These are phyloP conservation scores for Anastrepha ludens DNA, from an alignment of 1,140 invertebrate genomes.

Conservation along the genomic window DNA sequence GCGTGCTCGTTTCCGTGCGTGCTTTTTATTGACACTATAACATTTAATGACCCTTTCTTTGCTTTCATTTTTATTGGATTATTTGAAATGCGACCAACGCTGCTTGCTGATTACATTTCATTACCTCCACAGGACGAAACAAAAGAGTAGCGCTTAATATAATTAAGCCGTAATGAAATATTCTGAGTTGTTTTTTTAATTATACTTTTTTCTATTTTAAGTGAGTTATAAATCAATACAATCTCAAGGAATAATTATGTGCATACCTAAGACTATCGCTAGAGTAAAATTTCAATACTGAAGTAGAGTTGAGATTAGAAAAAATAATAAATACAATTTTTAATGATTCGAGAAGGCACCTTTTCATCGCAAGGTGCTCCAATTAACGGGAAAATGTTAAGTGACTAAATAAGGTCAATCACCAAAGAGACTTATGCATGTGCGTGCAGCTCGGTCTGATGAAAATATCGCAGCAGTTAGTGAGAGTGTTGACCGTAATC, in stretches of 20 bases:
- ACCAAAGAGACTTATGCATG: too few relatives aligned
- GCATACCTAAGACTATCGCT: too few relatives aligned
- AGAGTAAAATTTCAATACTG: too few relatives aligned
- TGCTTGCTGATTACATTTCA: constrained; percentile 10
- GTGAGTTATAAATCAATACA: constrained; percentile 13
- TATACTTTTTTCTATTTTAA: neutral
- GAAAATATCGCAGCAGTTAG: too few relatives aligned
- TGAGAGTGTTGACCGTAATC: too few relatives aligned
- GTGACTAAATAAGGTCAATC: too few relatives aligned
- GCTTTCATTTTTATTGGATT: neutral
- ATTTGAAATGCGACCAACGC: constrained; percentile 7
- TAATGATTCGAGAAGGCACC: too few relatives aligned
- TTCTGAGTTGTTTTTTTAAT: neutral
- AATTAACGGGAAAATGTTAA: too few relatives aligned
- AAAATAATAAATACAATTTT: too few relatives aligned
- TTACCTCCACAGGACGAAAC: neutral
- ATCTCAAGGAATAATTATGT: neutral
- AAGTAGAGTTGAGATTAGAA: too few relatives aligned
- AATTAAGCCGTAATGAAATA: neutral
- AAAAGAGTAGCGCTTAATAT: neutral
- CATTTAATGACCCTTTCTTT: constrained; percentile 25
- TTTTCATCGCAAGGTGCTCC: too few relatives aligned
- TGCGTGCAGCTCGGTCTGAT: too few relatives aligned
- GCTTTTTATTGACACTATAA: constrained; percentile 31
- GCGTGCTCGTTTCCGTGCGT: constrained; percentile 1